Base-by-base conservation (phyloP, 2,888 invertebrate genomes). In the Eupithecia abbreviata region DNA sequence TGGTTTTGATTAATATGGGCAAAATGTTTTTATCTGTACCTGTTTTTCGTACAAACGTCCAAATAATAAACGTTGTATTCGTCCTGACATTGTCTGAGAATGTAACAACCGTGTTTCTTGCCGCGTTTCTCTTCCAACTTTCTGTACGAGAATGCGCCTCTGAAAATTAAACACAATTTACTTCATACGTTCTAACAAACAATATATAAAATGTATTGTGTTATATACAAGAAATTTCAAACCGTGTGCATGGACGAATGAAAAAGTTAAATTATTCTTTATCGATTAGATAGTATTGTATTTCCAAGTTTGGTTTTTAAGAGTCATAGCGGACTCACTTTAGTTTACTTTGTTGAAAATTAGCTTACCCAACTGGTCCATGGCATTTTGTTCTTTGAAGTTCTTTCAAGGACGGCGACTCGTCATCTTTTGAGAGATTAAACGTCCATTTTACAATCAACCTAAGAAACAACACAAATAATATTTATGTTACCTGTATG, bases 391-490 rank as follows among this genome's bases (percentile, higher is more conserved):
- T 94, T 79, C 95, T 93, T 82, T 97, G 96, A 41, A 98, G 90
- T 84, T 96, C 96, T 84, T 96, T 96, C 77, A 98, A 91, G 5
- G 97, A 97, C 5, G 98, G 98, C 0, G 98, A 97, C 76, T 96
- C 95, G 75, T 98, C 96, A 84, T 98, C 97, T 87, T 97, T 97
- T 87, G 98, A 98, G 79, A 98, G 95, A 93, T 98, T 98, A 87
- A 98, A 98, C 62, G 97, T 98, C 98, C 98, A 98, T 92, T 98
- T 98, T 68, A 97, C 97, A 86, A 97, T 97, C 83, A 98, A 93
- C 85, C 98, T 96, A 81, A 78, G 80, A 66, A 80, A 62, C 80
- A 77, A 71, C 65, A 55, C 43, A n/a, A 41, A 42, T 72, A 18
- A 45, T 30, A 30, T 30, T 30, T 30, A 30, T 30, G 0, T 30